Conservation (phyloP, 2,888 invertebrate genomes). For the Ennomos quercinarius region DNA sequence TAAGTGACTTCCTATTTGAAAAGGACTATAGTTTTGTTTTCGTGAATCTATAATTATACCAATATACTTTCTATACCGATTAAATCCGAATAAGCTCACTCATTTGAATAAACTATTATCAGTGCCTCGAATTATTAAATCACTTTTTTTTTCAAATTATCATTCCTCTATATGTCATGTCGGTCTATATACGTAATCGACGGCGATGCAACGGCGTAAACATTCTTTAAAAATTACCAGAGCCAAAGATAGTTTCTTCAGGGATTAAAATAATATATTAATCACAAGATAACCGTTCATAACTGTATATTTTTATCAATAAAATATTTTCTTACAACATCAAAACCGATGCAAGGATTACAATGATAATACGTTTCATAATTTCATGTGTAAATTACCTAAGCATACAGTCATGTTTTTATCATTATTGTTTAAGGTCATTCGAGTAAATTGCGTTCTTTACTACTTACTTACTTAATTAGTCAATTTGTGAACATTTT, state of each 20-base stretch:
- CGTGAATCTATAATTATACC: too few relatives aligned
- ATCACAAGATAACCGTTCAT: neutral
- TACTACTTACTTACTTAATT: neutral
- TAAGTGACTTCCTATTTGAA: too few relatives aligned
- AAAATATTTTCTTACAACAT: neutral
- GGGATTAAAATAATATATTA: neutral
- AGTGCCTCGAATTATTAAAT: too few relatives aligned
- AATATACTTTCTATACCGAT: too few relatives aligned
- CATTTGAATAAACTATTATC: too few relatives aligned
- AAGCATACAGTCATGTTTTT: neutral
- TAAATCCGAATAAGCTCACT: too few relatives aligned
- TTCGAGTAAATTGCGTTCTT: conserved; percentile 14
- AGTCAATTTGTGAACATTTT: conserved; percentile 2
- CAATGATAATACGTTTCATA: conserved; percentile 15
- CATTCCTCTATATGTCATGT: too few relatives aligned
- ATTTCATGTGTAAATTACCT: conserved; percentile 12
- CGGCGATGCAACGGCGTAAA: neutral
- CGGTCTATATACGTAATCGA: too few relatives aligned
- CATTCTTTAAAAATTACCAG: neutral
- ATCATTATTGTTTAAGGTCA: conserved; percentile 21
- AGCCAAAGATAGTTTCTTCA: too few relatives aligned
- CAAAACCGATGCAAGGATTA: conserved; percentile 14
- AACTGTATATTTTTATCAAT: too few relatives aligned
- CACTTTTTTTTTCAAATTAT: too few relatives aligned
- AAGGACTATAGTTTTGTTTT: too few relatives aligned